Evolutionary conservation across 1,140 invertebrate genomes (phyloP).

Genomic region (Protaetia brevitarsis): DNA sequence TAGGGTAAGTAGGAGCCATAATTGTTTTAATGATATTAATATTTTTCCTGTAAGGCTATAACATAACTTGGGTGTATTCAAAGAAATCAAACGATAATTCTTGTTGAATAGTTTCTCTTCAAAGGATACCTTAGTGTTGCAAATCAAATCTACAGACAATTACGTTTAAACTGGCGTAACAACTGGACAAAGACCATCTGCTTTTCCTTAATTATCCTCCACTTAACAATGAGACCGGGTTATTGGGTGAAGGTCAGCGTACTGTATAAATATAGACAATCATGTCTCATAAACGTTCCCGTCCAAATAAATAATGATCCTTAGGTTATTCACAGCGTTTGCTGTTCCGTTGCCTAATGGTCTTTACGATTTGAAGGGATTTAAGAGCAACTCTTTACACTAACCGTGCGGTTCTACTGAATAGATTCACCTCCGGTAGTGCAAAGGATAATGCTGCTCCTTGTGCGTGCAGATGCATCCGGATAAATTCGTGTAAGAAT

Average conservation of each 20-base stretch:
- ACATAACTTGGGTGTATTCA: too few relatives aligned
- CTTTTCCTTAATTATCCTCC: slow-evolving; percentile 8
- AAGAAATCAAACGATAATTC: too few relatives aligned
- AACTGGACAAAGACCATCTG: slow-evolving; percentile 5
- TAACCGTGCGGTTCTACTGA: not conserved
- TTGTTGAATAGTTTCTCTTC: not conserved
- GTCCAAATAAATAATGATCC: slow-evolving; percentile 19
- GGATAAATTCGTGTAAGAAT: not conserved
- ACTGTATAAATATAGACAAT: slow-evolving; percentile 5
- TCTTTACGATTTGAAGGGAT: slow-evolving; percentile 6
- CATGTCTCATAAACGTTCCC: not conserved
- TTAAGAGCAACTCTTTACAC: slow-evolving; percentile 26
- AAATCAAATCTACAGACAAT: slow-evolving; percentile 4
- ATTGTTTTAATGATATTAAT: too few relatives aligned
- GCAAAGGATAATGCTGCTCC: not conserved
- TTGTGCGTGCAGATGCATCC: not conserved
- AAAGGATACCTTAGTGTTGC: not conserved
- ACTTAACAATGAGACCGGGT: slow-evolving; percentile 17
- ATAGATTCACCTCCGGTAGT: slow-evolving; percentile 5
- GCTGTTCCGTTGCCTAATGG: not conserved
- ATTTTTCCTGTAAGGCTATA: too few relatives aligned
- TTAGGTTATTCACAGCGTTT: slow-evolving; percentile 12
- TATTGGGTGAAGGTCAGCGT: slow-evolving; percentile 18
- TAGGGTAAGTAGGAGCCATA: too few relatives aligned
- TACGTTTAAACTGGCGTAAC: not conserved